Evolutionary conservation across 1,140 invertebrate genomes (phyloP).

Genomic region (Prorops nasuta): DNA sequence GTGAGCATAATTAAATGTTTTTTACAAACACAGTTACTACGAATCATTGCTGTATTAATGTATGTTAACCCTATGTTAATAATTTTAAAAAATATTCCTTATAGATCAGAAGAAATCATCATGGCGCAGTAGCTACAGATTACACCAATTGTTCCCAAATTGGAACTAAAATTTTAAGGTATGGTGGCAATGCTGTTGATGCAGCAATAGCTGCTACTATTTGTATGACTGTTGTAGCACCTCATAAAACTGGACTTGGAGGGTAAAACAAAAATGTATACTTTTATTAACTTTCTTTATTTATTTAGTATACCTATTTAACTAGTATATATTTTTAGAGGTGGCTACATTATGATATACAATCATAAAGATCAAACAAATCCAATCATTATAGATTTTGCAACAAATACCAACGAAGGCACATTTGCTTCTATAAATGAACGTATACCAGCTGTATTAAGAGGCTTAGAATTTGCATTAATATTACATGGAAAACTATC

Average conservation of each 20-base stretch:
- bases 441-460: conserved; percentile 60
- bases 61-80: conserved; percentile 7
- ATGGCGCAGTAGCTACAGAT: conserved; percentile 75
- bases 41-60: conserved; percentile 6
- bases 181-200: conserved; percentile 70
- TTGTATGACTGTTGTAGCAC: conserved; percentile 67
- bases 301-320: conserved; percentile 21
- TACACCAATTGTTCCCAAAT: conserved; percentile 70
- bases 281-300: conserved; percentile 6
- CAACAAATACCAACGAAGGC: conserved; percentile 42
- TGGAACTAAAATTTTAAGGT: conserved; percentile 65
- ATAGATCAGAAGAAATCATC: conserved; percentile 52
- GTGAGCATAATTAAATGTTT: conserved; percentile 37
- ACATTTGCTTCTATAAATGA: conserved; percentile 34
- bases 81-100: conserved; percentile 5
- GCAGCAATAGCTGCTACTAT: conserved; percentile 67
- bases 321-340: conserved; percentile 56
- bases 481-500: conserved; percentile 61
- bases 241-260: conserved; percentile 69
- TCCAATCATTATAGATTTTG: conserved; percentile 62
- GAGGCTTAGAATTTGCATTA: conserved; percentile 63
- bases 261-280: conserved; percentile 56
- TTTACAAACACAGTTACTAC: not conserved
- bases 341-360: conserved; percentile 72
- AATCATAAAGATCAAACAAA: conserved; percentile 59